A percentile compares a stretch with the other conserved stretches of the same genome.
Conservation (phyloP, 2,888 invertebrate genomes). For the Macaria liturata region DNA sequence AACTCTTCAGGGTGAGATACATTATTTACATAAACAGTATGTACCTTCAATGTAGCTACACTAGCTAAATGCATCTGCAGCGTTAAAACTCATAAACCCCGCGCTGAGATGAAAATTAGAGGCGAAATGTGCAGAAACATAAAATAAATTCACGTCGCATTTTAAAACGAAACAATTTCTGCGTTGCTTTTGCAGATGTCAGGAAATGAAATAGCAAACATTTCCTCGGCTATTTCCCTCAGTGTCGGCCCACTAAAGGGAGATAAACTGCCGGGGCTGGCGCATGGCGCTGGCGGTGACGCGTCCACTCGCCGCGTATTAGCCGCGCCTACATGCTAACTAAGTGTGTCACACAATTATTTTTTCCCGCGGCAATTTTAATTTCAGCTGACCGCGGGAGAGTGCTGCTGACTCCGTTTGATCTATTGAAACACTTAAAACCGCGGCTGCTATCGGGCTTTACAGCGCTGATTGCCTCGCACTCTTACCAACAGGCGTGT, state of each 20-base stretch:
- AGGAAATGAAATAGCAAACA: conserved; percentile 73
- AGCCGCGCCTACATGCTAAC: conserved; percentile 73
- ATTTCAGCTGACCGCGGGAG: conserved; percentile 73
- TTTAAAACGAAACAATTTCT: conserved; percentile 40
- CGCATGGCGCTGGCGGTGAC: conserved; percentile 53
- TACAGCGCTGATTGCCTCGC: conserved; percentile 24
- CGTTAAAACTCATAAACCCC: not conserved
- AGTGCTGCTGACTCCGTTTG: conserved; percentile 63
- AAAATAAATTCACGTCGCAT: conserved; percentile 24
- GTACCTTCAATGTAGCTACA: no score
- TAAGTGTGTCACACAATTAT: conserved; percentile 77
- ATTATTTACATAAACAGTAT: no score
- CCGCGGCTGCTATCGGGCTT: conserved; percentile 35
- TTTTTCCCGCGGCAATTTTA: conserved; percentile 78
- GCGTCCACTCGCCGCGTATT: conserved; percentile 76
- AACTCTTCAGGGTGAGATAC: no score
- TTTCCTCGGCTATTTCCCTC: conserved; percentile 69
- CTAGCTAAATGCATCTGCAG: no score
- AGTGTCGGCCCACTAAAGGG: conserved; percentile 70
- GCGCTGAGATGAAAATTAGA: conserved; percentile 4
- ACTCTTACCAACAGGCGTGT: conserved; percentile 7
- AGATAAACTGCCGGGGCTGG: conserved; percentile 75
- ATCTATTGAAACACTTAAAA: conserved; percentile 66
- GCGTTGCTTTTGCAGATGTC: conserved; percentile 40
- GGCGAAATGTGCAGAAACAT: conserved; percentile 8